These are phyloP conservation scores for Lissonota sp. DNA, from an alignment of 2,888 invertebrate species.

Conservation along the genomic window DNA sequence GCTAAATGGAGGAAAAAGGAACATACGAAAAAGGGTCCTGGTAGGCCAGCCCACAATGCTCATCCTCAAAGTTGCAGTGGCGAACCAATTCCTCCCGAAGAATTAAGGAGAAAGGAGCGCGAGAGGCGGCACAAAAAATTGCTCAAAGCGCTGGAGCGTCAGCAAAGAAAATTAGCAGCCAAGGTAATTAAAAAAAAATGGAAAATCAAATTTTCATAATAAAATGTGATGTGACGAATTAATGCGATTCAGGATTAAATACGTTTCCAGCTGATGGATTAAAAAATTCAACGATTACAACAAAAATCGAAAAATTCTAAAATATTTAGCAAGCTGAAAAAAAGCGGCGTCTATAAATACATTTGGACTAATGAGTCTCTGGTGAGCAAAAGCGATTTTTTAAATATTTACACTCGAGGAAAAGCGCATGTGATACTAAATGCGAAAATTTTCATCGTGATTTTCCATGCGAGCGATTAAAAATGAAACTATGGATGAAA, in stretches of 20 bases:
- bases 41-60: slow-evolving; percentile 98
- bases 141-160: slow-evolving; percentile 95
- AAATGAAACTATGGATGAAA: slow-evolving; percentile 9
- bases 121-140: slow-evolving; percentile 96
- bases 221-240: too few relatives aligned
- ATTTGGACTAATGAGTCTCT: too few relatives aligned
- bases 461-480: slow-evolving; percentile 29
- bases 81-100: slow-evolving; percentile 97
- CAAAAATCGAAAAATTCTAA: too few relatives aligned
- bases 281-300: neutral
- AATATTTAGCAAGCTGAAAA: neutral
- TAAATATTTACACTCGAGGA: too few relatives aligned
- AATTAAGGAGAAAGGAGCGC: slow-evolving; percentile 93
- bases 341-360: too few relatives aligned
- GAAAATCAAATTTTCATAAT: neutral
- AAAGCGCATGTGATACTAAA: slow-evolving; percentile 5
- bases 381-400: too few relatives aligned
- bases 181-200: slow-evolving; percentile 84
- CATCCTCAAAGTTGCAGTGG: slow-evolving; percentile 99
- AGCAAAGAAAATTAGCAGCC: slow-evolving; percentile 95
- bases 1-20: slow-evolving; percentile 99
- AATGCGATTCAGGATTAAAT: too few relatives aligned
- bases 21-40: slow-evolving; percentile 99
- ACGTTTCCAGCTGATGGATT: too few relatives aligned
- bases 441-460: neutral